Evolutionary conservation across 2,797 vertebrate genomes (phyloP).

Genomic region (Odontamblyopus lacepedii): DNA sequence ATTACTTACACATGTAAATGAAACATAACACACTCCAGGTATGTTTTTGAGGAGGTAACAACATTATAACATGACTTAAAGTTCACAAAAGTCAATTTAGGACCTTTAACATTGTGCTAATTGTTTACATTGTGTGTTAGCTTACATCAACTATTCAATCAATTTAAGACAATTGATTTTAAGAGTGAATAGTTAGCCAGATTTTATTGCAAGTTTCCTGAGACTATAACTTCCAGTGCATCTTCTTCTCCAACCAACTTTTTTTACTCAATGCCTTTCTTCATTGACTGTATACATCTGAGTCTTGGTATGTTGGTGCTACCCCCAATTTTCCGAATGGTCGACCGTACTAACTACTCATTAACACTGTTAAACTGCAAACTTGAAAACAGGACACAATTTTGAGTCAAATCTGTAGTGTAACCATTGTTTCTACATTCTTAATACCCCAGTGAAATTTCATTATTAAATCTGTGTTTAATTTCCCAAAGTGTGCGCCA

Average conservation of each 20-base stretch:
- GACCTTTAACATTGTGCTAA: background rate
- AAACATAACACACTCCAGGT: no score
- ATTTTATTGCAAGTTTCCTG: background rate
- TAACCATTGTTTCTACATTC: background rate
- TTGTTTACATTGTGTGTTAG: background rate
- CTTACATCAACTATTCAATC: background rate
- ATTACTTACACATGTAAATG: no score
- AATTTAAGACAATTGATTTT: background rate
- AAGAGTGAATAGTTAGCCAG: background rate
- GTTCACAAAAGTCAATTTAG: no score
- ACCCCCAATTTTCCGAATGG: no score
- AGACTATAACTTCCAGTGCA: background rate
- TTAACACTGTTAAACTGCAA: background rate
- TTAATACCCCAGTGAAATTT: slow-evolving; percentile 25
- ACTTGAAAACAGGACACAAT: background rate
- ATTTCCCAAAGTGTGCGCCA: background rate
- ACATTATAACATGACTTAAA: no score
- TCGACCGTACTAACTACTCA: background rate
- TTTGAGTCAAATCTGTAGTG: background rate
- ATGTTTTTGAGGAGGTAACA: no score
- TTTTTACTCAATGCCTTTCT: background rate
- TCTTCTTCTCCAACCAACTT: background rate
- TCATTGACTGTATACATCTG: background rate
- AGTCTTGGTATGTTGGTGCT: background rate
- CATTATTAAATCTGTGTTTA: slow-evolving; percentile 2